Base-by-base conservation (phyloP, 1,140 invertebrate genomes). In the Drosophila nigrodunni region DNA sequence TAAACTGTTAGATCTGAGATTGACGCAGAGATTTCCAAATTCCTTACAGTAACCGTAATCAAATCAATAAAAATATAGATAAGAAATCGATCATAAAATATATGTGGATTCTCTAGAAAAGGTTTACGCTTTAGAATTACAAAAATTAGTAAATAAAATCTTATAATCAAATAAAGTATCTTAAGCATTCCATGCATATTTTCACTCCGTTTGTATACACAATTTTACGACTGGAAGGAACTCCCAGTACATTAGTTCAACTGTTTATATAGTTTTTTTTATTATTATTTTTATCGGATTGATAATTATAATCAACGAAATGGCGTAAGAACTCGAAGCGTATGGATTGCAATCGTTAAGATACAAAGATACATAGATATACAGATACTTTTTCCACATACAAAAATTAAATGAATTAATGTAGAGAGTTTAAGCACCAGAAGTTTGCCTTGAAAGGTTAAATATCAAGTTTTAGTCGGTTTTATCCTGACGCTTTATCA, bases 401-500 rank as follows among this genome's bases (percentile, higher is more conserved):
- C 41, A 39, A 18, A 11, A 11, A 55, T 10, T 10, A 55, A n/a
- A 15, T 30, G 11, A 49, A 49, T 30, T 49, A 30, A 47, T 30
- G 52, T 55, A n/a, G 13, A 39, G 30, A 41, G 9, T 54, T 30
- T 54, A 15, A 54, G 15, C 25, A 46, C 5, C 11, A 59, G 57
- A 30, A 2, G 34, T 39, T 50, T 60, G 25, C 34, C 21, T 13
- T 50, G 21, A 30, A 34, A 44, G 35, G 21, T 57, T 52, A 35
- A 47, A 25, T 57, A 55, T 64, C 34, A 54, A 54, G 39, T 62
- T 70, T 2, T 44, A 37, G 10, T 21, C 35, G 8, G 2, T 11
- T 21, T 52, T 59, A 59, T 67, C 39, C 70, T 59, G 9, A 5
- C 58, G 52, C 15, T 67, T 54, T 55, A 69, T 74, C 65, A 74